phyloP scores from a whole-genome alignment of 2,113 vertebrate genomes.

The Prunella fulvescens region DNA sequence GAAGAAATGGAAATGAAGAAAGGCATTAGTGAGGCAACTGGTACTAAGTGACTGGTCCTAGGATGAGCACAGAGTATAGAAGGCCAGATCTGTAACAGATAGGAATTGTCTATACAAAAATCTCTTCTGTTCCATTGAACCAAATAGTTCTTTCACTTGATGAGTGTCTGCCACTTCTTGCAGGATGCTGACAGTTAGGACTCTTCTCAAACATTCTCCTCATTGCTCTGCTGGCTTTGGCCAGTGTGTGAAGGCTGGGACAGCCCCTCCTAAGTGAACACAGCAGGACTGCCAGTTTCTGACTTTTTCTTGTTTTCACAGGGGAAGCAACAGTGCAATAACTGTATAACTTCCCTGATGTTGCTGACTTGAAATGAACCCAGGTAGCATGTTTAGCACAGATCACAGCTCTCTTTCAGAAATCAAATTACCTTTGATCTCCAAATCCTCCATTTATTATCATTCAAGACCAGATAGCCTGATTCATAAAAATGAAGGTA shows the following conservation, averaged over 20 bases:
- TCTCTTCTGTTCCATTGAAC: background rate
- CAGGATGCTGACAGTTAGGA: background rate
- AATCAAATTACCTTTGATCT: slow-evolving; percentile 24
- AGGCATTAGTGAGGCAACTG: background rate
- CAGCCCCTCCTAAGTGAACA: background rate
- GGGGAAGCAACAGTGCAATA: background rate
- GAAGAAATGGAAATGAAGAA: background rate
- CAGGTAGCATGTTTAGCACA: background rate
- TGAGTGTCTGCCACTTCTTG: background rate
- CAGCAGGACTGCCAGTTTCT: background rate
- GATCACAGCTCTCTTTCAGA: background rate
- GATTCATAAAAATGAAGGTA: background rate
- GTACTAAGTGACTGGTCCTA: background rate
- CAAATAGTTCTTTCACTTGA: background rate
- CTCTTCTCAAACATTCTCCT: background rate
- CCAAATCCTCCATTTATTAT: background rate
- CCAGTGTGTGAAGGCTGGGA: background rate
- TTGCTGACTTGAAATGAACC: background rate
- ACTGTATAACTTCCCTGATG: background rate
- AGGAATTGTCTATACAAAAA: background rate
- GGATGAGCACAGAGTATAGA: background rate
- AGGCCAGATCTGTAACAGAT: background rate
- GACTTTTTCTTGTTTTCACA: background rate
- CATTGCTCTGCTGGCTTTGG: background rate
- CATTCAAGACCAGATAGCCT: background rate